A percentile compares a stretch with the other conserved stretches of the same genome.
phyloP scores from a whole-genome alignment of 2,888 invertebrate genomes.

The Antitype chi region DNA sequence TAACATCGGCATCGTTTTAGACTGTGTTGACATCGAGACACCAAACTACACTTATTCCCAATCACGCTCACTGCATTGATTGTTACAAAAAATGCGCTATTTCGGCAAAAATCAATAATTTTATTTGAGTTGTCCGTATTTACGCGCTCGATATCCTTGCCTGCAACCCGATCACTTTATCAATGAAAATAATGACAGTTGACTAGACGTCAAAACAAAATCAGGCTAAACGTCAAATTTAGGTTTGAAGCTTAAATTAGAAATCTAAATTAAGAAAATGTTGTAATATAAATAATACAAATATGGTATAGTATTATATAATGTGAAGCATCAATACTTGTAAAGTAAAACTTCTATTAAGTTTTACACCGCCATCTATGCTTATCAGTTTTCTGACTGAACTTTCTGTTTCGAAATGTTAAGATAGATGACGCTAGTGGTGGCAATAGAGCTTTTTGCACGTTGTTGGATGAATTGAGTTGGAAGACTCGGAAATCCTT shows the following conservation, averaged over 20 bases:
- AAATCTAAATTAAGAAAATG: neutral
- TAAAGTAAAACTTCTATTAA: neutral
- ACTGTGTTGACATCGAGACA: constrained; percentile 82
- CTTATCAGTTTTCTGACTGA: neutral
- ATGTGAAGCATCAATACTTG: neutral
- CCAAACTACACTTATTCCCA: constrained; percentile 28
- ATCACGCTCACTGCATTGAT: constrained; percentile 47
- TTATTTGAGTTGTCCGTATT: constrained; percentile 67
- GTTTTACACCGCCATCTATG: constrained; percentile 30
- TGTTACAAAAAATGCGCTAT: constrained; percentile 34
- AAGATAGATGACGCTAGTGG: constrained; percentile 43
- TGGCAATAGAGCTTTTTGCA: neutral
- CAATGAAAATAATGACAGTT: constrained; percentile 46
- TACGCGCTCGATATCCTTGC: constrained; percentile 70
- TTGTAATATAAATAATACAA: neutral
- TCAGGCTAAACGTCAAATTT: constrained; percentile 9
- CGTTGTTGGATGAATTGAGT: neutral
- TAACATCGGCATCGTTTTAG: constrained; percentile 83
- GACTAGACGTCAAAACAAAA: constrained; percentile 39
- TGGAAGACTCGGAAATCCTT: neutral
- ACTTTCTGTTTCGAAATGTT: neutral
- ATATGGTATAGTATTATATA: too few relatives aligned
- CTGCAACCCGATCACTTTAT: constrained; percentile 49
- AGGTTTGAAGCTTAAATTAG: neutral
- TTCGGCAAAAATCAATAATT: constrained; percentile 68